Conservation (phyloP, 2,797 vertebrate genomes). For the Rhinella marina region DNA sequence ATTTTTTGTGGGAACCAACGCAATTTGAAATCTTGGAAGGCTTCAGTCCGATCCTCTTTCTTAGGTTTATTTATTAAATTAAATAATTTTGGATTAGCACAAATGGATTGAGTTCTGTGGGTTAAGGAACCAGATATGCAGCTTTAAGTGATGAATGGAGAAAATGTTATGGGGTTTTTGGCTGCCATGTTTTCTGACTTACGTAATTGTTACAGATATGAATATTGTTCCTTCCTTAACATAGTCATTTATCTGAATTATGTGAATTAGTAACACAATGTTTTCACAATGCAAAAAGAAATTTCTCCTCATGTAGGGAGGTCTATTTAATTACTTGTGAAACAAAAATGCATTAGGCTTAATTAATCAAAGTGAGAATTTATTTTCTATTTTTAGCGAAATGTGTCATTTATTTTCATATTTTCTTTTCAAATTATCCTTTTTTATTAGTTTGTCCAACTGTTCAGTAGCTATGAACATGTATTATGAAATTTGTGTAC, state of each 20-base stretch:
- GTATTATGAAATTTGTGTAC: not conserved
- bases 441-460: not conserved
- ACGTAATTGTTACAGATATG: slow-evolving; percentile 1
- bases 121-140: not conserved
- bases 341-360: slow-evolving; percentile 21
- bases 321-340: not conserved
- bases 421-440: not conserved
- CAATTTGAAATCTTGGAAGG: not conserved
- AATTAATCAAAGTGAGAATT: slow-evolving; percentile 6
- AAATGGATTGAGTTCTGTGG: not conserved
- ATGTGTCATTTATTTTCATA: not conserved
- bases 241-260: slow-evolving; percentile 16
- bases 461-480: not conserved
- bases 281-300: not conserved
- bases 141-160: not conserved
- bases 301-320: not conserved
- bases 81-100: not conserved
- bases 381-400: not conserved
- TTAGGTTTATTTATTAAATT: not conserved
- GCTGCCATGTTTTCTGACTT: not conserved
- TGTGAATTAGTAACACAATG: not conserved
- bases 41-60: not conserved
- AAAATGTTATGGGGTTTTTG: not conserved
- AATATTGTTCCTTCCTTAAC: slow-evolving; percentile 5
- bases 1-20: not conserved